phyloP scores from a whole-genome alignment of 2,888 invertebrate species.

The Synanthedon vespiformis region DNA sequence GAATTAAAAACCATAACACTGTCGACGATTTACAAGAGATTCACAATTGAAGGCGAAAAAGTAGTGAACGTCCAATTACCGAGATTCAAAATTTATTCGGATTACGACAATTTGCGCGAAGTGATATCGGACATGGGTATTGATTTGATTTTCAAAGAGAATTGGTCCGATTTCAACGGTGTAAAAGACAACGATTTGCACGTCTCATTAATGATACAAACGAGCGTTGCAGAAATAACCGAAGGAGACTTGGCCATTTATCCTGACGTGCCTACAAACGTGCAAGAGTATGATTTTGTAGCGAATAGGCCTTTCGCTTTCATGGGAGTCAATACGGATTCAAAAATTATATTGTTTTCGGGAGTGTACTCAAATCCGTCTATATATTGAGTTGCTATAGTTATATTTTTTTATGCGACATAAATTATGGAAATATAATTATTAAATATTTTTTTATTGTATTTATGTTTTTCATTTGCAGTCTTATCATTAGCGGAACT shows the following conservation, averaged over 20 bases:
- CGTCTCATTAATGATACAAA: constrained; percentile 37
- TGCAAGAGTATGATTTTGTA: constrained; percentile 18
- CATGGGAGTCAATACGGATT: constrained; percentile 33
- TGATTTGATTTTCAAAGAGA: constrained; percentile 34
- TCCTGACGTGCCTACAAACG: constrained; percentile 12
- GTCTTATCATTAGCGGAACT: too few species aligned
- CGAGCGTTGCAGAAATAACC: constrained; percentile 29
- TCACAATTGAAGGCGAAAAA: constrained; percentile 15
- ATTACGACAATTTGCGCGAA: constrained; percentile 34
- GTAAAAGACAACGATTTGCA: constrained; percentile 33
- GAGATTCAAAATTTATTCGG: constrained; percentile 29
- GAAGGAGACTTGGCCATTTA: constrained; percentile 32
- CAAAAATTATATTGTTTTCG: constrained; percentile 41
- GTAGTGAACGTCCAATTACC: constrained; percentile 35
- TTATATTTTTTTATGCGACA: background rate
- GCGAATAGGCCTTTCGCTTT: constrained; percentile 40
- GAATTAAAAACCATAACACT: constrained; percentile 25
- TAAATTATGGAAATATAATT: too few species aligned
- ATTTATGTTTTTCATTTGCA: too few species aligned
- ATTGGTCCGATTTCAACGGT: constrained; percentile 27
- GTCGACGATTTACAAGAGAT: constrained; percentile 29
- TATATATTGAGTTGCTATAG: constrained; percentile 11
- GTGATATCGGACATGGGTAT: constrained; percentile 46
- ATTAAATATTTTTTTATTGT: background rate
- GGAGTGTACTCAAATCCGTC: constrained; percentile 37